Base-by-base conservation (phyloP, 2,113 vertebrate species). In the Archilochus colubris region DNA sequence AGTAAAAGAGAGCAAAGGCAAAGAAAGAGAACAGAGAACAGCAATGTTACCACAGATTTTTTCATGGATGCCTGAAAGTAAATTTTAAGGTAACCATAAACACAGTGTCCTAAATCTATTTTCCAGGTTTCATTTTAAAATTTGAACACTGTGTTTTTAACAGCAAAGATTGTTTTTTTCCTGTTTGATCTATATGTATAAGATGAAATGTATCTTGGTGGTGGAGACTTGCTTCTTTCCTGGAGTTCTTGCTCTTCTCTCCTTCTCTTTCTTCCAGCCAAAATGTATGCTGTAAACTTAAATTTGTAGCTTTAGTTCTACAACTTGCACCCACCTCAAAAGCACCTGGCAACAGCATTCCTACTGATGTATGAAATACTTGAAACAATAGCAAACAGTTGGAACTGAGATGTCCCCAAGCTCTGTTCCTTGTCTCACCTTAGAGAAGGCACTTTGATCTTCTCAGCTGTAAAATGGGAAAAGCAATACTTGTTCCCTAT, bases 1-100 rank as follows among this genome's bases (percentile, higher is more conserved):
- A 91, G 83, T 58, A 85, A 86, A 94, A 15, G 50, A 67, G 31
- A 67, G 75, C 91, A 85, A 91, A 91, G 36, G 36, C 38, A 88
- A 67, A 80, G 40, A n/a, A 73, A 87, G 79, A 58, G 53, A 81
- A 48, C 50, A 43, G 13, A 54, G 50, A 94, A 68, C 48, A 77
- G 12, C 12, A 69, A 7, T 63, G 17, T 61, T 79, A 73, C 28
- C 25, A 43, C 38, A 43, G 23, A 23, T 81, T 68, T 78, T 94
- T 89, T 88, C 36, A 88, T 10, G 68, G 10, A 53, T 86, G 16
- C 0, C 0, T 80, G 61, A 77, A 87, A 91, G 74, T 16, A 83
- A 38, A 77, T 62, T 78, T 91, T 63, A 51, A 74, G 54, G 40
- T 73, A 86, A 44, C 20, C 23, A 25, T 82, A 9, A 21, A n/a